Evolutionary conservation across 1,140 invertebrate genomes (phyloP), one percentile per base, ranked within the genome.

Genomic region (Tribolium castaneum): DNA sequence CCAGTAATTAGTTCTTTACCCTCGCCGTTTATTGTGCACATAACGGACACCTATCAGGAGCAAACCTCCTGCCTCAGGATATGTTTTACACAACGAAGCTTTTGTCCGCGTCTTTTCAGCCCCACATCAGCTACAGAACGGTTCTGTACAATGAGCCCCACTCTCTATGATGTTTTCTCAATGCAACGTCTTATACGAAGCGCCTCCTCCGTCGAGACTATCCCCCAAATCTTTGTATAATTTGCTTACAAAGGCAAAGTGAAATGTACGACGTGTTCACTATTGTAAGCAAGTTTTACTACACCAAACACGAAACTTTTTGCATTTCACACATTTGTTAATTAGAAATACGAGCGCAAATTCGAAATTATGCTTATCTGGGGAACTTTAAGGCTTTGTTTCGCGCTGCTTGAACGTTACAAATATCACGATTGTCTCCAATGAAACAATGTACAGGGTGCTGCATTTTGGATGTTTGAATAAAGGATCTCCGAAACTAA

Each of bases 11-110:
- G 59, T n/a, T 35, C 59, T 66, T 66, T 66, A 66, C 30, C 59
- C 59, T 59, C 19, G 13, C 6, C 22, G 10, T 19, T 62, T 62
- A 62, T 62, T 62, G 56, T 34, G 56, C 59, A 35, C 59, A 66
- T 66, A 66, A 66, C 59, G 59, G 59, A 35, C 59, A 66, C 59
- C 59, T 66, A 66, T 66, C 59, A 66, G 59, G 12, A 66, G n/a
- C 59, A 66, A 66, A 12, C 2, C 59, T 66, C n/a, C n/a, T 14
- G 59, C 59, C 59, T 30, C 59, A 66, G 59, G 59, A 66, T 30
- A 35, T 66, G 59, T 66, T 66, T 66, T 66, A 66, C 59, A 59
- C 54, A 66, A n/a, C 59, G 59, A 66, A 13, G 14, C 59, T 66
- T 66, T 66, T 66, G 59, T 66, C 59, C 59, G 59, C 30, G 54